Evolutionary conservation across 2,113 vertebrate genomes (phyloP).

Genomic region (Scomber japonicus): DNA sequence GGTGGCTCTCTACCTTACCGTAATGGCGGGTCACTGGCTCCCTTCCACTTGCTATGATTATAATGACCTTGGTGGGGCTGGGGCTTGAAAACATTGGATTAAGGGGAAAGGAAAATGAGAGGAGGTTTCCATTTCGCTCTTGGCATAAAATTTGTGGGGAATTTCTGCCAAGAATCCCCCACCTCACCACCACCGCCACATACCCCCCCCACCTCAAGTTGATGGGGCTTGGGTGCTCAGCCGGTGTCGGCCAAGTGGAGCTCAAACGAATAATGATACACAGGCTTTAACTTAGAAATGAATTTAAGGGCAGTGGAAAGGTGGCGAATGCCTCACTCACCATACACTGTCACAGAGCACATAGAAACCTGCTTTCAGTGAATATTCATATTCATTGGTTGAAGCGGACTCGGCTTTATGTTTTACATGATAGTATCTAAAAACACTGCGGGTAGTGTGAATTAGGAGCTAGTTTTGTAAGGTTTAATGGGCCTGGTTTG

Average conservation of each 20-base stretch:
- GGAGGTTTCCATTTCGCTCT: constrained; percentile 88
- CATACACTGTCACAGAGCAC: constrained; percentile 34
- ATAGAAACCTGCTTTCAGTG: constrained; percentile 11
- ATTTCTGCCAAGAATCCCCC: constrained; percentile 82
- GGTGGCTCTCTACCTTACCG: constrained; percentile 80
- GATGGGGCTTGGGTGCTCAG: constrained; percentile 75
- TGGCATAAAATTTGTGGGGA: constrained; percentile 84
- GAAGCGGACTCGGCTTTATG: constrained; percentile 27
- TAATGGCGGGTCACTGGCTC: constrained; percentile 85
- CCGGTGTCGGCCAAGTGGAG: constrained; percentile 68
- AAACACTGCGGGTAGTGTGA: constrained; percentile 47
- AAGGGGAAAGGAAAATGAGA: constrained; percentile 86
- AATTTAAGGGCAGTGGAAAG: constrained; percentile 81
- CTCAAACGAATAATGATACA: constrained; percentile 82
- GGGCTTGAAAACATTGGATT: constrained; percentile 88
- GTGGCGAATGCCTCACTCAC: constrained; percentile 55
- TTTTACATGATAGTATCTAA: constrained; percentile 46
- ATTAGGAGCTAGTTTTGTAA: constrained; percentile 42
- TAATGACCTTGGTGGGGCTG: constrained; percentile 87
- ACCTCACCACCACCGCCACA: constrained; percentile 41
- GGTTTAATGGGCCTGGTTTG: constrained; percentile 60
- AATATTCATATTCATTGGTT: constrained; percentile 1
- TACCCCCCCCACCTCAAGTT: constrained; percentile 34
- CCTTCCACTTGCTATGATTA: constrained; percentile 86
- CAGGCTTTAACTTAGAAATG: constrained; percentile 81